Percentiles rank a stretch among this genome's conserved stretches.
Conservation (phyloP, 2,113 vertebrate genomes). For the Bettongia penicillata region DNA sequence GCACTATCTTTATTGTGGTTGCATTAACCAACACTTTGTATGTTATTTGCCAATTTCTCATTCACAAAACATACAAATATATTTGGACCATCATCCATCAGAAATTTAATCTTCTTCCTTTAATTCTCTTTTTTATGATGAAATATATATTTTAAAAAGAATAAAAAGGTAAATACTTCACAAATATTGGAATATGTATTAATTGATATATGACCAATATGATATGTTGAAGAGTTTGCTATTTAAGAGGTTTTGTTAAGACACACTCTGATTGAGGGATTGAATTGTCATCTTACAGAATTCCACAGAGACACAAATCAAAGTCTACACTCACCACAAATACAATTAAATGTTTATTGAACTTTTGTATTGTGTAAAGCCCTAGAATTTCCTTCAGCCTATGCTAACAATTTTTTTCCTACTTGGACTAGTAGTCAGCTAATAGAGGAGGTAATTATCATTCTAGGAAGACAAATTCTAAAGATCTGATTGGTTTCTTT, state of each 20-base stretch:
- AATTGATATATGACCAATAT: not conserved
- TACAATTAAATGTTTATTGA: not conserved
- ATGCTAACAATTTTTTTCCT: not conserved
- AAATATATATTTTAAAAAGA: conserved; percentile 13
- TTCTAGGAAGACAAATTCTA: not conserved
- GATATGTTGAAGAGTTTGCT: not conserved
- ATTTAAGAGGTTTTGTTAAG: not conserved
- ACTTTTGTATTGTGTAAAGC: not conserved
- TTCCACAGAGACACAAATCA: not conserved
- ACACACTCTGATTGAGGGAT: not conserved
- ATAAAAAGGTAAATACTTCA: not conserved
- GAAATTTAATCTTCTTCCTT: not conserved
- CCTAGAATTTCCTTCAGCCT: not conserved
- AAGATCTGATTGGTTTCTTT: not conserved
- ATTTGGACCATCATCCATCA: not conserved
- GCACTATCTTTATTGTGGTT: not conserved
- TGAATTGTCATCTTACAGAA: not conserved
- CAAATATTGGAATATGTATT: not conserved
- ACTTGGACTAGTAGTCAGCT: not conserved
- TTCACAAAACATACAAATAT: not conserved
- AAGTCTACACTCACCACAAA: not conserved
- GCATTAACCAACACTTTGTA: not conserved
- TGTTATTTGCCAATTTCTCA: not conserved
- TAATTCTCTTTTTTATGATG: conserved; percentile 29
- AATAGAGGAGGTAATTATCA: not conserved